These are phyloP conservation scores for Peromyscus nudipes DNA, from an alignment of 2,797 vertebrate genomes.

Conservation along the genomic window DNA sequence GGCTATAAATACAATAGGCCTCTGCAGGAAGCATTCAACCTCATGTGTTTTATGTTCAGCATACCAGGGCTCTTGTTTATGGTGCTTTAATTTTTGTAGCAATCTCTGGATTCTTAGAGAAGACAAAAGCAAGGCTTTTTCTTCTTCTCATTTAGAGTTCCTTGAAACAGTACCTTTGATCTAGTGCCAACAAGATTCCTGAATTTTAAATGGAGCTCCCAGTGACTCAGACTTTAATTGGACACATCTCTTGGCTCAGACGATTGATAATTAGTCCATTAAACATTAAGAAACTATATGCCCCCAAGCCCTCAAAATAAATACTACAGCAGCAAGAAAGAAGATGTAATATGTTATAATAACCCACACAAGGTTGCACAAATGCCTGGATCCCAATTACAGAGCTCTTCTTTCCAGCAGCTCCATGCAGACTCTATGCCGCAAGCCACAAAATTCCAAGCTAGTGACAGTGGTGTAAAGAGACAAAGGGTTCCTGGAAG, in stretches of 20 bases:
- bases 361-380: not conserved
- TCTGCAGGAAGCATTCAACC: not conserved
- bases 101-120: constrained; percentile 37
- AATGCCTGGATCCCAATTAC: not conserved
- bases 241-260: constrained; percentile 59
- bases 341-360: constrained; percentile 60
- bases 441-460: not conserved
- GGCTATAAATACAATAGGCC: not conserved
- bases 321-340: constrained; percentile 28
- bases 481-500: not conserved
- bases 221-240: constrained; percentile 71
- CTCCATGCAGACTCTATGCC: not conserved
- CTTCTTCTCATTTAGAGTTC: constrained; percentile 57
- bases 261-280: constrained; percentile 68
- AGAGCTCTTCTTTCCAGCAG: not conserved
- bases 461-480: not conserved
- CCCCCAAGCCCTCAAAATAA: constrained; percentile 63
- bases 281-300: constrained; percentile 56
- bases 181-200: constrained; percentile 44
- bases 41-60: not conserved
- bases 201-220: constrained; percentile 63
- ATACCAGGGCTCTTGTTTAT: not conserved
- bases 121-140: not conserved
- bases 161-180: constrained; percentile 59
- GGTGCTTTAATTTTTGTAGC: constrained; percentile 34